These are phyloP conservation scores for Pogonognathellus flavescens DNA, from an alignment of 1,140 invertebrate species.

Conservation along the genomic window DNA sequence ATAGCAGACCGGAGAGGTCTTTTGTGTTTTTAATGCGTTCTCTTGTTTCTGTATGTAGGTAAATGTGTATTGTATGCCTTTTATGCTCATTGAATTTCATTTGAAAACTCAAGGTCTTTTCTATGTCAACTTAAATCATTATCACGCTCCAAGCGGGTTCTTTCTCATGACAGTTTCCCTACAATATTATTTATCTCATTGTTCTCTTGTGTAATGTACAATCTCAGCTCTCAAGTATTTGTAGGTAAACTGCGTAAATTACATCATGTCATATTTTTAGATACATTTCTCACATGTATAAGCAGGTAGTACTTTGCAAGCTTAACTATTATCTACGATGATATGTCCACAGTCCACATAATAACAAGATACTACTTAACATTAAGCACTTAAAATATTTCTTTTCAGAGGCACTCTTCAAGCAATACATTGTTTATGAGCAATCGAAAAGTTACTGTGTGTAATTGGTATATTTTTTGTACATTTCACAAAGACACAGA, in stretches of 20 bases:
- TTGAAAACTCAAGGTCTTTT: conserved; percentile 35
- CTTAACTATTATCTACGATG: neutral
- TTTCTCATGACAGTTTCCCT: conserved; percentile 32
- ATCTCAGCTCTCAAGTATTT: neutral
- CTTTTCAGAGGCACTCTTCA: no score
- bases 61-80: neutral
- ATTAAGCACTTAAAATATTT: no score
- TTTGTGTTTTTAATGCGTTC: no score
- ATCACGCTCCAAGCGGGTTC: conserved; percentile 39
- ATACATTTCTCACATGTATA: neutral
- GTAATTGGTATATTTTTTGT: no score
- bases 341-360: neutral
- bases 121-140: conserved; percentile 49
- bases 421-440: no score
- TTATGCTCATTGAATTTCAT: conserved; percentile 15
- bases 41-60: neutral
- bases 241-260: conserved; percentile 28
- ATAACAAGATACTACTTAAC: no score
- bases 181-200: conserved; percentile 22
- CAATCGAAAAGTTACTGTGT: no score
- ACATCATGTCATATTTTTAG: conserved; percentile 30
- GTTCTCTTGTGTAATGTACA: neutral
- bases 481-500: no score
- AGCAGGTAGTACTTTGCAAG: neutral
- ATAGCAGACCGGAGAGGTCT: no score